A percentile compares a stretch with the other conserved stretches of the same genome.
These are phyloP conservation scores for Semaprochilodus insignis DNA, from an alignment of 2,797 vertebrate genomes.

Conservation along the genomic window DNA sequence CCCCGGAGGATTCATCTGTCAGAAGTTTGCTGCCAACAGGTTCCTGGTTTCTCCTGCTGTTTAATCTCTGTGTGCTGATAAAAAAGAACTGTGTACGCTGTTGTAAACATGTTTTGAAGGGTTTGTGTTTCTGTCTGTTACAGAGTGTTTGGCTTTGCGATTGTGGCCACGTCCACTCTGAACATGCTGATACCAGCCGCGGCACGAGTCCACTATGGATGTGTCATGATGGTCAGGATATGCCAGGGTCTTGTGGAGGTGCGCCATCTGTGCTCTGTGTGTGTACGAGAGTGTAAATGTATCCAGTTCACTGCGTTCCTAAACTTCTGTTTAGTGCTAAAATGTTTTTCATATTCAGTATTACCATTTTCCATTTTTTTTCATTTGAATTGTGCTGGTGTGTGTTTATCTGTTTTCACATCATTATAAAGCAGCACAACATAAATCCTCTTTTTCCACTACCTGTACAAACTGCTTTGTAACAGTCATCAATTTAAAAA, in stretches of 20 bases:
- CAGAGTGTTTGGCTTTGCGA: slow-evolving; percentile 93
- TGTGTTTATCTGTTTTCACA: not conserved
- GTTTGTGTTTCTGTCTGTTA: slow-evolving; percentile 18
- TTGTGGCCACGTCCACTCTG: slow-evolving; percentile 90
- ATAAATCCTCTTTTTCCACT: not conserved
- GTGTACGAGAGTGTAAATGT: not conserved
- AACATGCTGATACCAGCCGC: slow-evolving; percentile 93
- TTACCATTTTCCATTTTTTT: not conserved
- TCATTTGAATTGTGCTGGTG: not conserved
- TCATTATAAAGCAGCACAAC: not conserved
- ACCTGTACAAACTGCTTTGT: not conserved
- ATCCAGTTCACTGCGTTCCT: not conserved
- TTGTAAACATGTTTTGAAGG: not conserved
- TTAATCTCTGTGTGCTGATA: not conserved
- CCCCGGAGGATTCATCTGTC: slow-evolving; percentile 92
- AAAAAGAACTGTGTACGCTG: not conserved
- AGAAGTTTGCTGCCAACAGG: slow-evolving; percentile 90
- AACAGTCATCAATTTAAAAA: not conserved
- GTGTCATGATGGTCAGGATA: slow-evolving; percentile 92
- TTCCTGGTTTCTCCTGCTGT: slow-evolving; percentile 52
- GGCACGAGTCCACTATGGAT: slow-evolving; percentile 90
- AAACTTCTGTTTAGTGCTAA: not conserved
- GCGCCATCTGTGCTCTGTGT: slow-evolving; percentile 53
- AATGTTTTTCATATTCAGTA: not conserved
- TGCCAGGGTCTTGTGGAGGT: slow-evolving; percentile 94